Evolutionary conservation across 2,113 vertebrate species (phyloP).

Genomic region (Microcebus jonahi): DNA sequence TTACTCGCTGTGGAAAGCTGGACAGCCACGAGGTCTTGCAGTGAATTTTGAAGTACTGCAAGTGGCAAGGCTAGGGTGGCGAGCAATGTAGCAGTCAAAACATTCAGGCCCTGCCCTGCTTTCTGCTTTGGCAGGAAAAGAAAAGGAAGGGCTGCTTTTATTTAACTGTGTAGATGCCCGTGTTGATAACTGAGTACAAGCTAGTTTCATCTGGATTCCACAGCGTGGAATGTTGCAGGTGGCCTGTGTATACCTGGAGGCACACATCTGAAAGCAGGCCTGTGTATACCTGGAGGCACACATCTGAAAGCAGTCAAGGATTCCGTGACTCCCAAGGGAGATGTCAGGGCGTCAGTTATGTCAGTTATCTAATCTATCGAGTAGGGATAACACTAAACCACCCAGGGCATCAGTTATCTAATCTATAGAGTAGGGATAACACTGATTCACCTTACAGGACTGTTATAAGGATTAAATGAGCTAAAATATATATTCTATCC

Average conservation of each 20-base stretch:
- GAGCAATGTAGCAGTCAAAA: rapidly evolving
- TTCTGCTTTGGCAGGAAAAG: neutral
- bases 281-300: neutral
- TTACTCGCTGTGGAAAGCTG: rapidly evolving
- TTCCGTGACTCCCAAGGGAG: neutral
- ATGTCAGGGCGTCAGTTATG: neutral
- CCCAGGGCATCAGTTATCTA: neutral
- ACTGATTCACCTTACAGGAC: neutral
- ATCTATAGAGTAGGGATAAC: neutral
- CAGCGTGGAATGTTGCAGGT: rapidly evolving
- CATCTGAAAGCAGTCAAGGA: neutral
- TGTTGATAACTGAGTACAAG: neutral
- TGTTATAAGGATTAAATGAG: neutral
- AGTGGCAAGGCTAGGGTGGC: neutral
- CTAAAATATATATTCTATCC: neutral
- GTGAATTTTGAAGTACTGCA: neutral
- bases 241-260: neutral
- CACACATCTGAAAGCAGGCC: neutral
- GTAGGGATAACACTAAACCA: neutral
- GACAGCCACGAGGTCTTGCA: rapidly evolving
- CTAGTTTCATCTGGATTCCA: neutral
- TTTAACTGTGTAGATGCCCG: rapidly evolving
- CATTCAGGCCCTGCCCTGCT: neutral
- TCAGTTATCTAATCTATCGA: neutral
- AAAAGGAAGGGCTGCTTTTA: neutral